Evolutionary conservation across 2,797 vertebrate genomes (phyloP), one percentile per base, ranked within the genome.

Genomic region (Rousettus madagascariensis): DNA sequence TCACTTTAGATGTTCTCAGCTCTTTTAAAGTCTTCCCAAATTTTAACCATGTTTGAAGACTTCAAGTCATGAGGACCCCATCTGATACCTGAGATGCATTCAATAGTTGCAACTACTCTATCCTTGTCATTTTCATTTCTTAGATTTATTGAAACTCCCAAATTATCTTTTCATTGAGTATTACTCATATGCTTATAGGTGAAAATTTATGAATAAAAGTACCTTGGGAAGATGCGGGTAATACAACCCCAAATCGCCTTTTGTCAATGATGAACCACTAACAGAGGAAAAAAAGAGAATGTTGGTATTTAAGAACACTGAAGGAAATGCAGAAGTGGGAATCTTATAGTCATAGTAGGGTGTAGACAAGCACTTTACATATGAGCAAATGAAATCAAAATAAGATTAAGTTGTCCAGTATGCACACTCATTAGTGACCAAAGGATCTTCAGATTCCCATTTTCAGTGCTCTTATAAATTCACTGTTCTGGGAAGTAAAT

Each of bases 171-270:
- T 86, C 33, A 75, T 38, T 59, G 15, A 46, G 6, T 46, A 53
- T 85, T 91, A 92, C 5, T 92, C 46, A 55, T 85, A 51, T 51
- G 46, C 19, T 74, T 59, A 46, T 8, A 79, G 80, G 53, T 75
- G 41, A 55, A 91, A 71, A 51, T 86, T 93, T 93, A 12, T 68
- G 28, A 93, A 71, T 95, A 72, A 90, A 19, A 9, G 2, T 82
- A 59, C 16, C 10, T 38, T n/a, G 33, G 57, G 43, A 22, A 65
- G 41, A 94, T 53, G 57, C 61, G 92, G 11, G 15, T 36, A 69
- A 65, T 72, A 57, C 69, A 86, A 68, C 36, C 22, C 3, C 24
- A 91, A 59, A 83, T 91, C 6, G 86, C 22, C 41, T 86, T 79
- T 68, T 77, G n/a, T 61, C 36, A 41, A 36, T 30, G 28, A 71